Evolutionary conservation across 1,140 invertebrate genomes (phyloP).

Genomic region (Drosophila albomicans): DNA sequence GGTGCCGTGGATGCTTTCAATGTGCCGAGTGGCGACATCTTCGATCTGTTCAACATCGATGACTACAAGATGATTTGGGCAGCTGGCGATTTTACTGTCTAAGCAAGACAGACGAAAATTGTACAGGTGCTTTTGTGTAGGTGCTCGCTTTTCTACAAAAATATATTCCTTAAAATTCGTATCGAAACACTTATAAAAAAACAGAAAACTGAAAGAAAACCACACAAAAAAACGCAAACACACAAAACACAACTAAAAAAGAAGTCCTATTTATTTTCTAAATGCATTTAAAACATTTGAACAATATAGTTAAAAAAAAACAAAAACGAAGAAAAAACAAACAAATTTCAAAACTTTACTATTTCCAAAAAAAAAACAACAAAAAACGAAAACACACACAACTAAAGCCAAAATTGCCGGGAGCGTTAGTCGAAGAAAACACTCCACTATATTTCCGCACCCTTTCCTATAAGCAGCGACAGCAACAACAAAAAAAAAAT

Average conservation of each 20-base stretch:
- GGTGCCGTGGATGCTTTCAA: constrained; percentile 71
- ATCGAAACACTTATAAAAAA: constrained; percentile 22
- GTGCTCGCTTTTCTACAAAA: constrained; percentile 69
- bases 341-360: constrained; percentile 67
- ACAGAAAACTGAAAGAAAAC: constrained; percentile 1
- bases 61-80: constrained; percentile 85
- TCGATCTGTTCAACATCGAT: constrained; percentile 84
- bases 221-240: constrained; percentile 37
- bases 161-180: constrained; percentile 71
- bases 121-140: constrained; percentile 43
- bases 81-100: constrained; percentile 82
- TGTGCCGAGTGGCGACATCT: constrained; percentile 70
- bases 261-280: constrained; percentile 81
- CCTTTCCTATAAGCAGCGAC: constrained; percentile 70
- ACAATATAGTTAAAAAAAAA: constrained; percentile 65
- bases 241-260: constrained; percentile 39
- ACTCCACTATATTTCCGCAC: constrained; percentile 67
- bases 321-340: constrained; percentile 39
- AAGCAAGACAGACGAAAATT: constrained; percentile 28
- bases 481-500: constrained; percentile 48
- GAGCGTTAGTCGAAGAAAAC: constrained; percentile 63
- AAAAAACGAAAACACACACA: constrained; percentile 38
- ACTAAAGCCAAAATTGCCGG: constrained; percentile 77
- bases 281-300: constrained; percentile 83
- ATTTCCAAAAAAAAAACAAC: constrained; percentile 63